A percentile compares a stretch with the other conserved stretches of the same genome.
Conservation (phyloP, 2,113 vertebrate species). For the Pteropus alecto region DNA sequence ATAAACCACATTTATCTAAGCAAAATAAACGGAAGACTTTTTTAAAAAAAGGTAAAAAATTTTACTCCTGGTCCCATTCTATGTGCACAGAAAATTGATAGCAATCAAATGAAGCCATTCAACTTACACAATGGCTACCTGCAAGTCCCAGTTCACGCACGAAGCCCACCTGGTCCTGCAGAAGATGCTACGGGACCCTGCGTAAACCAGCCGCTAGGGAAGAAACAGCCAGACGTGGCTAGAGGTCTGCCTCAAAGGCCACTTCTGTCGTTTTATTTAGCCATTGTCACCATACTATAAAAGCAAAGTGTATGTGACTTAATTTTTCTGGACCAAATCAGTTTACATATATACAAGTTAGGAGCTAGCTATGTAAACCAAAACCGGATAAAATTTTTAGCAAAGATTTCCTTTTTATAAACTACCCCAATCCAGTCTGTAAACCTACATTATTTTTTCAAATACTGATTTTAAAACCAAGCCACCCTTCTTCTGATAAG, state of each 20-base stretch:
- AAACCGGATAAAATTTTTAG: neutral
- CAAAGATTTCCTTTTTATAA: neutral
- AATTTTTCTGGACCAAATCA: neutral
- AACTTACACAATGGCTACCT: rapidly evolving
- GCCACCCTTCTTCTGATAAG: neutral
- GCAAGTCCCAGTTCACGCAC: rapidly evolving
- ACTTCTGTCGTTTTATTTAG: neutral
- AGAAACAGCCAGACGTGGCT: neutral
- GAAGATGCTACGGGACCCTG: neutral
- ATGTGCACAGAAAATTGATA: neutral
- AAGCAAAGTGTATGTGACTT: neutral
- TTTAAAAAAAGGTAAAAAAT: neutral
- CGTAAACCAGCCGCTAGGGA: rapidly evolving
- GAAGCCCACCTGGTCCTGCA: neutral
- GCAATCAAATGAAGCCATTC: neutral
- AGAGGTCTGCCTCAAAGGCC: too few relatives aligned
- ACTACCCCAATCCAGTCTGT: neutral
- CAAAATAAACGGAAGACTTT: neutral
- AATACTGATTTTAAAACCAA: neutral
- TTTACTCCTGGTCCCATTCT: neutral
- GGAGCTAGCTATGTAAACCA: neutral
- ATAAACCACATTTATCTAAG: neutral
- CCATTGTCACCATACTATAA: too few relatives aligned
- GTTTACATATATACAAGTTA: neutral
- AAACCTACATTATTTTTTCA: neutral